A percentile compares a stretch with the other conserved stretches of the same genome.
These are phyloP conservation scores for Brachionus calyciflorus DNA, from an alignment of 1,140 invertebrate genomes.

Conservation along the genomic window DNA sequence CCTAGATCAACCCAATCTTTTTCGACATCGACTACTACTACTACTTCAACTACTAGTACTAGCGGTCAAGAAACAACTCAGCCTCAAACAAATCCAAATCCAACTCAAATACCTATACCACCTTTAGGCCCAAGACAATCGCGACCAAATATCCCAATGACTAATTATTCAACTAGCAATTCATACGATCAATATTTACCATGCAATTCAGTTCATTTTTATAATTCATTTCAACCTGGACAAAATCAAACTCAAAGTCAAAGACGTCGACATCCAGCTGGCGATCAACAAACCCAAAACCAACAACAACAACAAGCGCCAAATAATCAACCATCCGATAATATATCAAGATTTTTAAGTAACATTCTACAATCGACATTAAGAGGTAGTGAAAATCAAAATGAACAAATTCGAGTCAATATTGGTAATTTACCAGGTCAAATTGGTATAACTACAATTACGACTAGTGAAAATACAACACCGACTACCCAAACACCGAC, in stretches of 20 bases:
- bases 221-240: conserved; percentile 24
- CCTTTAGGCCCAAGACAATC: background rate
- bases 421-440: background rate
- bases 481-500: conserved; percentile 4
- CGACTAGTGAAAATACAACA: background rate
- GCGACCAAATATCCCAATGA: background rate
- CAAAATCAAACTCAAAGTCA: background rate
- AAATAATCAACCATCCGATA: background rate
- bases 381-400: background rate
- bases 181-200: conserved; percentile 32
- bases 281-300: background rate
- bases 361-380: conserved; percentile 14
- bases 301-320: background rate
- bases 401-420: conserved; percentile 19
- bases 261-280: background rate
- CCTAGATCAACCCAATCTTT: conserved; percentile 3
- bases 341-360: conserved; percentile 10
- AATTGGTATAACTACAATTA: background rate
- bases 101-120: background rate
- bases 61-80: background rate
- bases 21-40: background rate
- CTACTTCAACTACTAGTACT: background rate
- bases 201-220: conserved; percentile 46
- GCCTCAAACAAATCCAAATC: background rate
- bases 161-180: conserved; percentile 4